phyloP scores from a whole-genome alignment of 2,113 vertebrate species.

The Monarcha castaneiventris region DNA sequence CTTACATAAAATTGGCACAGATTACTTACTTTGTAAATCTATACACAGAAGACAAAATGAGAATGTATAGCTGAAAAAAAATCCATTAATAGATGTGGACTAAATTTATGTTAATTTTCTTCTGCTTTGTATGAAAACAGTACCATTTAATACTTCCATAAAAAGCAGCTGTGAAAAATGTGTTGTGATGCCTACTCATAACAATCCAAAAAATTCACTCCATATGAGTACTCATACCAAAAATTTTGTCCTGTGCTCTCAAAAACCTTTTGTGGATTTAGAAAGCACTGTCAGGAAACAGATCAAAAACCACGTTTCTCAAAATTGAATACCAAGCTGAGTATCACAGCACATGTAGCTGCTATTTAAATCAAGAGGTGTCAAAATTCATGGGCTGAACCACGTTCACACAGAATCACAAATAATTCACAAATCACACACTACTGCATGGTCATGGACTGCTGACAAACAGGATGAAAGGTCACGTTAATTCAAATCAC shows the following conservation, averaged over 20 bases:
- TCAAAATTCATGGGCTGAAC: slow-evolving; percentile 12
- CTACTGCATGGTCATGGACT: not conserved
- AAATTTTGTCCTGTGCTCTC: not conserved
- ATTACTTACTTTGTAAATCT: not conserved
- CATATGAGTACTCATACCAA: not conserved
- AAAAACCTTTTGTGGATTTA: not conserved
- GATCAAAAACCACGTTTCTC: not conserved
- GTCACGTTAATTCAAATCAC: not conserved
- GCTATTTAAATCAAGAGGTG: not conserved
- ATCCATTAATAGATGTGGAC: not conserved
- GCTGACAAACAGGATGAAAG: not conserved
- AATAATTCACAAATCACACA: slow-evolving; percentile 17
- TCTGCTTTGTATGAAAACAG: not conserved
- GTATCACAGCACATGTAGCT: not conserved
- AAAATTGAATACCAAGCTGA: not conserved
- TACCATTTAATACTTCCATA: not conserved
- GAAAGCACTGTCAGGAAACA: not conserved
- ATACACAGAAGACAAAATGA: not conserved
- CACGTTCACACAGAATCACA: not conserved
- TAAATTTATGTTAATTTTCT: not conserved
- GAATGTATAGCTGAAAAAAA: not conserved
- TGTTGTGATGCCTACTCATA: not conserved
- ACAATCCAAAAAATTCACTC: not conserved
- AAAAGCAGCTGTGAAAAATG: not conserved
- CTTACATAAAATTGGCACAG: not conserved